phyloP scores from a whole-genome alignment of 64 coral and sea anemone species.

The Montipora efflorescens region DNA sequence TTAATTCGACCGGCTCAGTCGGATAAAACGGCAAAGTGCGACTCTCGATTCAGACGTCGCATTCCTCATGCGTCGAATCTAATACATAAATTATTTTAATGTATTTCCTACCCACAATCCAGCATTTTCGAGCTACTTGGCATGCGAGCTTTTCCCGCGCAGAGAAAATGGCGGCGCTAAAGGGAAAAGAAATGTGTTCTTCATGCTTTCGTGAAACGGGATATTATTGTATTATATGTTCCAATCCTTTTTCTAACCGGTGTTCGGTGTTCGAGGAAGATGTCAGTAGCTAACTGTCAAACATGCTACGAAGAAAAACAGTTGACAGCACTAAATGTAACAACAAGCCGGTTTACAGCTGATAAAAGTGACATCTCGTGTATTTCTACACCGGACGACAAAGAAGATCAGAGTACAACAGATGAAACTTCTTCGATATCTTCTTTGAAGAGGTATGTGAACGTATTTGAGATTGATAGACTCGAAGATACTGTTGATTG shows the following conservation, averaged over 20 bases:
- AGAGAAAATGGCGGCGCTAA: too few species aligned
- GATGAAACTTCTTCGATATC: neutral
- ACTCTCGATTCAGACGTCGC: neutral
- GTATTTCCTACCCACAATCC: neutral
- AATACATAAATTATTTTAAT: neutral
- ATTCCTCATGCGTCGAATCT: neutral
- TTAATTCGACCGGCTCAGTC: neutral
- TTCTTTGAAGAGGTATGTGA: neutral
- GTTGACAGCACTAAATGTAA: neutral
- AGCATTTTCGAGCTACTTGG: neutral
- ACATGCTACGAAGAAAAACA: neutral
- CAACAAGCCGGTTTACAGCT: too few species aligned
- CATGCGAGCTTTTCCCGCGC: neutral
- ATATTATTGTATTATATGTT: conserved; percentile 10
- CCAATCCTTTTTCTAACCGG: neutral
- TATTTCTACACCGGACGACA: neutral
- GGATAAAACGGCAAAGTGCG: neutral
- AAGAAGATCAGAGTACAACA: neutral
- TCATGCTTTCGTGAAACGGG: neutral
- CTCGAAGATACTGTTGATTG: too few species aligned
- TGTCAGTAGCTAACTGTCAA: conserved; percentile 4
- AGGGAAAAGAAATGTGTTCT: too few species aligned
- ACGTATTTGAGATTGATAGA: neutral
- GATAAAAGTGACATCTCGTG: neutral
- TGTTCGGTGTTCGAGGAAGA: neutral